Evolutionary conservation across 2,113 vertebrate genomes (phyloP), one percentile per base, ranked within the genome.

Genomic region (Paradoxurus hermaphroditus): DNA sequence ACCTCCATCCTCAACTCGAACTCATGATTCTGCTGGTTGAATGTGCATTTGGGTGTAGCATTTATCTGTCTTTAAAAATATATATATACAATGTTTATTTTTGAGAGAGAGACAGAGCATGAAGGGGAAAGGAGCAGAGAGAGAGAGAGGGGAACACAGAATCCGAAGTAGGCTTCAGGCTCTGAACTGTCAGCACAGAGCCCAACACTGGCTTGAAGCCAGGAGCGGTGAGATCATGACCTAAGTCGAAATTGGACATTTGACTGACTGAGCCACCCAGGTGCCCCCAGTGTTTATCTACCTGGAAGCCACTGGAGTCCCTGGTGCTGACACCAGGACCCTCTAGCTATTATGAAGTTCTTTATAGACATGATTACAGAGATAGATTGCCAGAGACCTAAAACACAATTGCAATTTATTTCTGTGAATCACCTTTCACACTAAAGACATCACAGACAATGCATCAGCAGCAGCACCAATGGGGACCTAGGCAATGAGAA

Each of bases 381-480:
- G 94, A 92, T 46, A 93, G 97, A 81, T 95, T 96, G 97, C 93
- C 81, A 29, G 0, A 49, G 94, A 92, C 95, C 97, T 94, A 96
- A 89, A 95, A 95, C 96, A 97, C 56, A 77, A 82, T 95, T 95
- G 92, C 86, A 97, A 83, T 98, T 98, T 98, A 98, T 98, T 98
- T 98, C 95, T 92, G 93, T 95, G 93, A 96, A 92, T 97, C 96
- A 96, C 93, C 95, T 96, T 95, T 95, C 96, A 86, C 96, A 84
- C 41, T 7, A 44, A 91, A 86, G 46, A 46, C 86, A 92, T 89
- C 86, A 8, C 36, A 89, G 86, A 94, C 92, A 97, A 86, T 93
- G 91, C 68, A 72, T 82, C 0, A 0, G 73, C 75, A 46, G 81
- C 70, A 46, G 86, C 11, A 36, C 53, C 53, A 84, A 73, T 67